Conservation (phyloP, 2,113 vertebrate species). For the Petaurus breviceps region DNA sequence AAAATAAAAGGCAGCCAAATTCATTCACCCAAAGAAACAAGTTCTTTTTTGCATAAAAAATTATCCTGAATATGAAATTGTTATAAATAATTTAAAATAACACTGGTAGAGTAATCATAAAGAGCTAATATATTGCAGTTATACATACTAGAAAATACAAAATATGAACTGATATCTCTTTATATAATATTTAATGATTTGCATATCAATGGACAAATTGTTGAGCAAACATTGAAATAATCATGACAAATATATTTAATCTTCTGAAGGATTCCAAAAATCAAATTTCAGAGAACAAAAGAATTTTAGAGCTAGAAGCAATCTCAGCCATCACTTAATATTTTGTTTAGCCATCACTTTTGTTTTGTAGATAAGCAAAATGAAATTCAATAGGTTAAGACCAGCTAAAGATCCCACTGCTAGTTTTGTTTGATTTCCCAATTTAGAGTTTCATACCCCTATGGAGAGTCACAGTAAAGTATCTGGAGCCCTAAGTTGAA, state of each 20-base stretch:
- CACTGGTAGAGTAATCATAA: not conserved
- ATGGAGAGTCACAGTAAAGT: not conserved
- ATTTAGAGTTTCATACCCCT: not conserved
- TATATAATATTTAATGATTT: not conserved
- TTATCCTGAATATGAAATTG: not conserved
- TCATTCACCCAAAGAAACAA: not conserved
- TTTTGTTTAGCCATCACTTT: not conserved
- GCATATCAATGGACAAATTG: not conserved
- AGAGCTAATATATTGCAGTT: not conserved
- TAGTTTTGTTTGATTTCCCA: not conserved
- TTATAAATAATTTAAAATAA: not conserved
- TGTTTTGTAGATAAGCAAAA: not conserved
- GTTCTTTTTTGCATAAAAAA: not conserved
- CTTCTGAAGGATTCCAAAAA: not conserved
- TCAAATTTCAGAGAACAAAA: not conserved
- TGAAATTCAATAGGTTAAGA: not conserved
- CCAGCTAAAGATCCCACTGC: not conserved
- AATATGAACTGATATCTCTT: not conserved
- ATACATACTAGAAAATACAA: not conserved
- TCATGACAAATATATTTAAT: not conserved
- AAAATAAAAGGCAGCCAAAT: constrained; percentile 16
- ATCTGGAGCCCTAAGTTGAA: not conserved
- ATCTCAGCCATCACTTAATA: not conserved
- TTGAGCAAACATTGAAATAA: not conserved
- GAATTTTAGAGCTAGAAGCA: not conserved